phyloP scores from a whole-genome alignment of 1,140 invertebrate genomes.

The Augochlora pura region DNA sequence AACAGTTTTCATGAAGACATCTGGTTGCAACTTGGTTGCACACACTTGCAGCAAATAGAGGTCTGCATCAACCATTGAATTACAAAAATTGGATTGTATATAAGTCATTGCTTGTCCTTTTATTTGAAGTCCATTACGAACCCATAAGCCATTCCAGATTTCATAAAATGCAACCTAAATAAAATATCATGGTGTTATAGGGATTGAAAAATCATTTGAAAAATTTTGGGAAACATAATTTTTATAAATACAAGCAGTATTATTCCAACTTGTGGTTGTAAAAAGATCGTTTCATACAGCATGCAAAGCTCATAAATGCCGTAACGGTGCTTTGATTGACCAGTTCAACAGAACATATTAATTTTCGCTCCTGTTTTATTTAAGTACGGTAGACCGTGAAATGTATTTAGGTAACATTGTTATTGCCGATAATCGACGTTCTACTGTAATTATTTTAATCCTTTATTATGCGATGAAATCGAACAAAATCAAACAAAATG shows the following conservation, averaged over 20 bases:
- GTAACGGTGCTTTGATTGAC: neutral
- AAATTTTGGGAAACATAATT: neutral
- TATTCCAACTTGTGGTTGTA: neutral
- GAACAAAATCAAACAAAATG: neutral
- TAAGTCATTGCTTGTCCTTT: constrained; percentile 99
- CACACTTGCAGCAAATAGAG: constrained; percentile 96
- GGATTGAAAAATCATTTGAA: neutral
- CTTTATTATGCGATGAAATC: neutral
- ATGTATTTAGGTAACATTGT: too few species aligned
- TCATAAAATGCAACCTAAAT: constrained; percentile 95
- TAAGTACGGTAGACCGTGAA: too few species aligned
- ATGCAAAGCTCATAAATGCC: neutral
- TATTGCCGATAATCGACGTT: too few species aligned
- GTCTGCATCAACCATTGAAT: constrained; percentile 98
- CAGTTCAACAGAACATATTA: neutral
- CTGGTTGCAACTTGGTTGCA: constrained; percentile 91
- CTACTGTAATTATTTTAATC: too few species aligned
- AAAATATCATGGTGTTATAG: constrained; percentile 10
- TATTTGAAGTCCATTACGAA: constrained; percentile 97
- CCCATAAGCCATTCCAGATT: constrained; percentile 96
- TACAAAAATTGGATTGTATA: constrained; percentile 98
- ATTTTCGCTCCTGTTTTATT: neutral
- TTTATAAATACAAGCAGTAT: neutral
- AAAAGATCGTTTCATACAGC: neutral
- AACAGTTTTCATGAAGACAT: constrained; percentile 92